A percentile compares a stretch with the other conserved stretches of the same genome.
Evolutionary conservation across 2,113 vertebrate species (phyloP).

Genomic region (Neolamprologus tretocephalus): DNA sequence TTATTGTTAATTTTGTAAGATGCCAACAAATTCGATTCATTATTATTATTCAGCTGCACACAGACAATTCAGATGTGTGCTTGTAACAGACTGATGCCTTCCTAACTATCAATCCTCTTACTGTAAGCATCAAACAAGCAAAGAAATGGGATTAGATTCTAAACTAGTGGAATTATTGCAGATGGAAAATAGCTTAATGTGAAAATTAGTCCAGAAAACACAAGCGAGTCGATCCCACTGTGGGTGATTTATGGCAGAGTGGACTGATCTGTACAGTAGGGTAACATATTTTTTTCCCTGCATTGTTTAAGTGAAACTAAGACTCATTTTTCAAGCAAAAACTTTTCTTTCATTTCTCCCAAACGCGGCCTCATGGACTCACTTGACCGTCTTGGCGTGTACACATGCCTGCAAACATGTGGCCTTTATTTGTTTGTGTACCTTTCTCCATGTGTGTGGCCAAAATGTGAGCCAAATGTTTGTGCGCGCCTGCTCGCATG

Average conservation of each 20-base stretch:
- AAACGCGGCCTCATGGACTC: not conserved
- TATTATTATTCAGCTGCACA: not conserved
- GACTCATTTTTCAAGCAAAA: not conserved
- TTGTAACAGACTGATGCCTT: not conserved
- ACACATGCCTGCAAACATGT: not conserved
- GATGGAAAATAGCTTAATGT: not conserved
- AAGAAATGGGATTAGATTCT: not conserved
- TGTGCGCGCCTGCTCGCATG: not conserved
- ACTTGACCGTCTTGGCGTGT: not conserved
- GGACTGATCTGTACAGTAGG: not conserved
- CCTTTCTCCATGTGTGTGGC: not conserved
- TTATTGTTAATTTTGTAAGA: not conserved
- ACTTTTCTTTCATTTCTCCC: not conserved
- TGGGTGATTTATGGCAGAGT: not conserved
- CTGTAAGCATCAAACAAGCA: not conserved
- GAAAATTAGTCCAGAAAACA: not conserved
- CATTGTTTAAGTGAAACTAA: not conserved
- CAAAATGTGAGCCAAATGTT: not conserved
- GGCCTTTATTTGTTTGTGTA: not conserved
- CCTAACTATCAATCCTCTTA: not conserved
- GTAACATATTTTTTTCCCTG: not conserved
- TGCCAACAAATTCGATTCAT: not conserved
- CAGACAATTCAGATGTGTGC: not conserved
- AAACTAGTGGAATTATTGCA: not conserved
- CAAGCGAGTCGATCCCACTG: not conserved